phyloP scores from a whole-genome alignment of 2,888 invertebrate genomes.

The Girardia tigrina region DNA sequence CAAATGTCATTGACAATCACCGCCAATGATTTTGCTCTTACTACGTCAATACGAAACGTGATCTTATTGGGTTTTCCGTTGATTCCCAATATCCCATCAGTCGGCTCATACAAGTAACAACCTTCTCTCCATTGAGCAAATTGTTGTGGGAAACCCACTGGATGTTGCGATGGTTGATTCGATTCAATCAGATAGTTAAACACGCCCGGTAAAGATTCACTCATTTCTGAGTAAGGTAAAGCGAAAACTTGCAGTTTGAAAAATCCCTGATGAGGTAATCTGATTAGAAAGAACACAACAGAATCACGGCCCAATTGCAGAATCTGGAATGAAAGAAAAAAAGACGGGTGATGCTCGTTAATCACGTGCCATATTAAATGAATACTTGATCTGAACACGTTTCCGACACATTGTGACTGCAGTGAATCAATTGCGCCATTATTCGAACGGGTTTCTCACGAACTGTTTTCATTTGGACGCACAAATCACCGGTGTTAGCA shows the following conservation, averaged over 20 bases:
- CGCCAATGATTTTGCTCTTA: conserved; percentile 47
- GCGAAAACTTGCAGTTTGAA: conserved; percentile 50
- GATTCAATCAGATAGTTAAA: conserved; percentile 47
- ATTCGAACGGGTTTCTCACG: conserved; percentile 44
- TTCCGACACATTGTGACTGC: conserved; percentile 40
- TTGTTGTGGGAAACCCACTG: conserved; percentile 48
- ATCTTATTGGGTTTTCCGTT: conserved; percentile 38
- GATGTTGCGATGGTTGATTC: conserved; percentile 40
- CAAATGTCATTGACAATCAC: conserved; percentile 48
- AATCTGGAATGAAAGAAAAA: conserved; percentile 36
- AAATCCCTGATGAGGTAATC: conserved; percentile 45
- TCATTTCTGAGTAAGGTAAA: conserved; percentile 43
- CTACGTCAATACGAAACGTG: conserved; percentile 40
- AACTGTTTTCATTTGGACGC: conserved; percentile 31
- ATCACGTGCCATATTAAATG: too few species aligned
- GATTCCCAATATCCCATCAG: conserved; percentile 39
- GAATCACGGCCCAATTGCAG: conserved; percentile 44
- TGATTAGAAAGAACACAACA: conserved; percentile 42
- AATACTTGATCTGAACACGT: conserved; percentile 43
- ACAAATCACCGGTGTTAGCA: conserved; percentile 41
- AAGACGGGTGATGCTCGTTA: too few species aligned
- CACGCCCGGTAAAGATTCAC: conserved; percentile 49
- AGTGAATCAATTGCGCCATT: conserved; percentile 47
- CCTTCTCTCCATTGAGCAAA: conserved; percentile 52
- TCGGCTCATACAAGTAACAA: conserved; percentile 46